Evolutionary conservation across 2,113 vertebrate species (phyloP).

Genomic region (Gambusia affinis): DNA sequence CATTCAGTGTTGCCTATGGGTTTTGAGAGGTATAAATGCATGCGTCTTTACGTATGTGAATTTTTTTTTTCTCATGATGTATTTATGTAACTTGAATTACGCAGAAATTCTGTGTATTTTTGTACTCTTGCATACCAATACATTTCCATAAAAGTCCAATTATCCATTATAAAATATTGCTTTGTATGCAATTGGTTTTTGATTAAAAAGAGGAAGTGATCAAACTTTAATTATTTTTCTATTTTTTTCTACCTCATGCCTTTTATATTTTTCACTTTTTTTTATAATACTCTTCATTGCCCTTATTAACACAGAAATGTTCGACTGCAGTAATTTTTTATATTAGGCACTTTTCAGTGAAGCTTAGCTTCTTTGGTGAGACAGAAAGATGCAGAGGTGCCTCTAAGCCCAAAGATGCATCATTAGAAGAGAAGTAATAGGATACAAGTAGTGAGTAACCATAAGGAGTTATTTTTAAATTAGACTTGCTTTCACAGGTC

Average conservation of each 20-base stretch:
- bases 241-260: not conserved
- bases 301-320: conserved; percentile 43
- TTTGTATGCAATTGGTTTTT: conserved; percentile 37
- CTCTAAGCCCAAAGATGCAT: not conserved
- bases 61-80: conserved; percentile 18
- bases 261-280: conserved; percentile 30
- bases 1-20: conserved; percentile 42
- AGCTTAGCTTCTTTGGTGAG: conserved; percentile 28
- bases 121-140: conserved; percentile 11
- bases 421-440: not conserved
- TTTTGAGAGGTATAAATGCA: conserved; percentile 16
- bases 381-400: conserved; percentile 12
- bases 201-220: conserved; percentile 28
- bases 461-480: not conserved
- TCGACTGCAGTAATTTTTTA: conserved; percentile 49
- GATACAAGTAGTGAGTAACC: not conserved
- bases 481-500: not conserved
- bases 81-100: conserved; percentile 48
- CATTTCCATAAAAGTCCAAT: conserved; percentile 17
- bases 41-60: conserved; percentile 2
- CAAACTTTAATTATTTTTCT: conserved; percentile 6
- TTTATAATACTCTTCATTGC: conserved; percentile 16
- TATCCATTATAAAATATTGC: conserved; percentile 40
- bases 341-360: conserved; percentile 34
- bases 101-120: conserved; percentile 32